Conservation (phyloP, 2,797 vertebrate genomes). For the Dicrostonyx torquatus region DNA sequence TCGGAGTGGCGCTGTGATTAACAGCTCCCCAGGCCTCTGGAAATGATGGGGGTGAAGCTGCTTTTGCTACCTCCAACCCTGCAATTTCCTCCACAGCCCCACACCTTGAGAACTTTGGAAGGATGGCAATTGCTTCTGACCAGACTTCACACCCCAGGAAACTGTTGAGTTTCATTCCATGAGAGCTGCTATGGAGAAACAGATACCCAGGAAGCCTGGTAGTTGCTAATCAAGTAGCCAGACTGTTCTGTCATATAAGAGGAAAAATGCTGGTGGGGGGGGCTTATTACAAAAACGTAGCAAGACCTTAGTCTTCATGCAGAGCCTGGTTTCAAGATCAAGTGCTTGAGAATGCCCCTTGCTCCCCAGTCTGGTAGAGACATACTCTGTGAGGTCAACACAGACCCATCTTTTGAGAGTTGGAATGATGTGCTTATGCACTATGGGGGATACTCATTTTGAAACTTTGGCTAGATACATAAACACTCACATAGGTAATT, state of each 20-base stretch:
- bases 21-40: neutral
- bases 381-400: neutral
- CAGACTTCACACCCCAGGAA: neutral
- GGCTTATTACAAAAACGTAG: neutral
- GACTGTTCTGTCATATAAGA: neutral
- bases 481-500: neutral
- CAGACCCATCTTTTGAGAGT: neutral
- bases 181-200: neutral
- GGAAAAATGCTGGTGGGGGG: neutral
- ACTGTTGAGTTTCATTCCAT: neutral
- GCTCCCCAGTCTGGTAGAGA: neutral
- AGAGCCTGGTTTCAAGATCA: neutral
- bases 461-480: neutral
- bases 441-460: too few species aligned
- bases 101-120: neutral
- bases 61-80: neutral
- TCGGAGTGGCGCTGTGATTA: neutral
- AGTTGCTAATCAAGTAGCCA: neutral
- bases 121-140: neutral
- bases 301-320: neutral
- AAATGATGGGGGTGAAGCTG: neutral
- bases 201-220: neutral
- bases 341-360: too few species aligned
- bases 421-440: neutral
- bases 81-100: neutral